phyloP scores from a whole-genome alignment of 2,797 vertebrate species.

The Dendrocincla tyrannina region DNA sequence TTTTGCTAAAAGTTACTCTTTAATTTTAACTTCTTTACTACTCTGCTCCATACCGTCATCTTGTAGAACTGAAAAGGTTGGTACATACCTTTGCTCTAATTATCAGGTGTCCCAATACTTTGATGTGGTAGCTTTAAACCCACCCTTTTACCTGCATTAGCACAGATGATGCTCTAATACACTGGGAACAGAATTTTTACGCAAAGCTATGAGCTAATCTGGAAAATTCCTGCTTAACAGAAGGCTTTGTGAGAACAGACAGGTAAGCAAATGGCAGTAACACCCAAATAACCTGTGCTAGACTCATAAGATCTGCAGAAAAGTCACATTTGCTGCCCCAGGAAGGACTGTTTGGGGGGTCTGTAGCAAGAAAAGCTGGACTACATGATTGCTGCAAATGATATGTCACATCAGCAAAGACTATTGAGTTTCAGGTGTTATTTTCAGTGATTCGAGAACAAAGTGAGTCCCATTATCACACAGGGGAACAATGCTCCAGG shows the following conservation, averaged over 20 bases:
- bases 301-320: background rate
- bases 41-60: background rate
- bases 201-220: background rate
- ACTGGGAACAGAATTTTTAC: background rate
- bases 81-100: background rate
- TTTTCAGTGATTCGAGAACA: background rate
- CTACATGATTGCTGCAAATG: background rate
- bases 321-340: background rate
- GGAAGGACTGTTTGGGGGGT: background rate
- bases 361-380: background rate
- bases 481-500: fast-evolving
- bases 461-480: background rate
- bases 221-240: background rate
- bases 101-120: background rate
- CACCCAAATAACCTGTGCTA: background rate
- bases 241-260: background rate
- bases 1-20: background rate
- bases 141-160: background rate
- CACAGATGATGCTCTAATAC: background rate
- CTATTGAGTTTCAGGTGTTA: background rate
- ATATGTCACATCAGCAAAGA: background rate
- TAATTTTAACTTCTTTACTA: background rate
- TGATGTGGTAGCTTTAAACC: background rate
- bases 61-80: background rate
- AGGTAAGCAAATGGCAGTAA: background rate